Conservation (phyloP, 2,888 invertebrate species). For the Melipona bicolor region DNA sequence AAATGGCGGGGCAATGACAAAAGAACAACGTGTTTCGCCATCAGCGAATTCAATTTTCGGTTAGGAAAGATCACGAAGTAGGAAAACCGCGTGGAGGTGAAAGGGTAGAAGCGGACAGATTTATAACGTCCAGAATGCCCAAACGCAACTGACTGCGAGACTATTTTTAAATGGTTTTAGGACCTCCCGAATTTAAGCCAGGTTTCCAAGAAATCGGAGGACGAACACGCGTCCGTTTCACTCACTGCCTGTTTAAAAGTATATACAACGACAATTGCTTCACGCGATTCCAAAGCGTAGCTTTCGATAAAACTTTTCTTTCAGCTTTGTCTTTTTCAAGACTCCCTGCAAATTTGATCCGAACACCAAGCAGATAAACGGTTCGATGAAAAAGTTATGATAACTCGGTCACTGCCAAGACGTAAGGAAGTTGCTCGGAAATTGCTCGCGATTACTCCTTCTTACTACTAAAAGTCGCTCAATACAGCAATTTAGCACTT, state of each 20-base stretch:
- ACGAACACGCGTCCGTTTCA: constrained; percentile 33
- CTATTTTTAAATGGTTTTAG: constrained; percentile 67
- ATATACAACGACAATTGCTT: too few species aligned
- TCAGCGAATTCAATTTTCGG: constrained; percentile 54
- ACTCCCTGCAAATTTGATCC: too few species aligned
- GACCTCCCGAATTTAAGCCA: constrained; percentile 67
- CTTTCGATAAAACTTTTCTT: too few species aligned
- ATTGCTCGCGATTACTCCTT: constrained; percentile 29
- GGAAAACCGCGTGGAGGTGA: constrained; percentile 43
- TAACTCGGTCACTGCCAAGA: too few species aligned
- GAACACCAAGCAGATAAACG: too few species aligned
- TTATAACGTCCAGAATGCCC: constrained; percentile 64
- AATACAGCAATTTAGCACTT: constrained; percentile 78
- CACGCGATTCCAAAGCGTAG: too few species aligned
- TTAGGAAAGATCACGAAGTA: constrained; percentile 44
- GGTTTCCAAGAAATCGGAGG: constrained; percentile 59
- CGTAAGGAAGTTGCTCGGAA: neutral
- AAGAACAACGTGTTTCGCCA: constrained; percentile 16
- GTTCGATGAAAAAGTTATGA: too few species aligned
- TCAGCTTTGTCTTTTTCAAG: too few species aligned
- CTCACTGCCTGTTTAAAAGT: too few species aligned
- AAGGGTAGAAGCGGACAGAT: constrained; percentile 60
- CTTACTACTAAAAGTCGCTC: constrained; percentile 53
- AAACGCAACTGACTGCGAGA: constrained; percentile 63
- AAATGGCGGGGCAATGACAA: neutral